Evolutionary conservation across 2,797 vertebrate genomes (phyloP).

Genomic region (Alauda arvensis): DNA sequence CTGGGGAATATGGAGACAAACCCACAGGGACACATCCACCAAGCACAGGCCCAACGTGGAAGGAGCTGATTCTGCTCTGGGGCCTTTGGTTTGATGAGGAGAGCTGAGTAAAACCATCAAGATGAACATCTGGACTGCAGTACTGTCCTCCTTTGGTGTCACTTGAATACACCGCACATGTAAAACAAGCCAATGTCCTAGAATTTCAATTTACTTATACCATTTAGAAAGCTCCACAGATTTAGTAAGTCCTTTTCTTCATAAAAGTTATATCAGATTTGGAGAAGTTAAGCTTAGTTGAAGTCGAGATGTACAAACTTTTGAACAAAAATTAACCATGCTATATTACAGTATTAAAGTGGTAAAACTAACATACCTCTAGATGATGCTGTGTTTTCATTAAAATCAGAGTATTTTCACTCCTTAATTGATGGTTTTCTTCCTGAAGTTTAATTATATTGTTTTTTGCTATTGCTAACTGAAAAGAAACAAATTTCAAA

Average conservation of each 20-base stretch:
- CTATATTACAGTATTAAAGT: fast-evolving
- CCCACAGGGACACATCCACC: not conserved
- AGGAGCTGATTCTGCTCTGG: not conserved
- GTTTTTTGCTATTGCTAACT: slow-evolving; percentile 98
- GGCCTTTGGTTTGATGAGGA: not conserved
- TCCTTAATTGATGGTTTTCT: slow-evolving; percentile 96
- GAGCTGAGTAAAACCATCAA: not conserved
- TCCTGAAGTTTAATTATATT: slow-evolving; percentile 98
- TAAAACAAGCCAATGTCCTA: not conserved
- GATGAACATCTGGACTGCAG: not conserved
- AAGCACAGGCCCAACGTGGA: not conserved
- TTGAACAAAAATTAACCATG: not conserved
- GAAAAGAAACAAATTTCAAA: not conserved
- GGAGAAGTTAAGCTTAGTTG: not conserved
- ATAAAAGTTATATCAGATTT: not conserved
- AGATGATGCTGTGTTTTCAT: slow-evolving; percentile 92
- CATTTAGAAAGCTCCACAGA: not conserved
- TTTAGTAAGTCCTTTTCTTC: not conserved
- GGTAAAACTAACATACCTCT: slow-evolving; percentile 76
- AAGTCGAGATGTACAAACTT: not conserved
- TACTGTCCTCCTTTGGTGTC: not conserved
- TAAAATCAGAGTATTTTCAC: slow-evolving; percentile 91
- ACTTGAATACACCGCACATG: not conserved
- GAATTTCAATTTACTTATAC: not conserved
- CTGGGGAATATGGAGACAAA: not conserved